phyloP scores from a whole-genome alignment of 1,140 invertebrate species.

The Drosophila sucinea region DNA sequence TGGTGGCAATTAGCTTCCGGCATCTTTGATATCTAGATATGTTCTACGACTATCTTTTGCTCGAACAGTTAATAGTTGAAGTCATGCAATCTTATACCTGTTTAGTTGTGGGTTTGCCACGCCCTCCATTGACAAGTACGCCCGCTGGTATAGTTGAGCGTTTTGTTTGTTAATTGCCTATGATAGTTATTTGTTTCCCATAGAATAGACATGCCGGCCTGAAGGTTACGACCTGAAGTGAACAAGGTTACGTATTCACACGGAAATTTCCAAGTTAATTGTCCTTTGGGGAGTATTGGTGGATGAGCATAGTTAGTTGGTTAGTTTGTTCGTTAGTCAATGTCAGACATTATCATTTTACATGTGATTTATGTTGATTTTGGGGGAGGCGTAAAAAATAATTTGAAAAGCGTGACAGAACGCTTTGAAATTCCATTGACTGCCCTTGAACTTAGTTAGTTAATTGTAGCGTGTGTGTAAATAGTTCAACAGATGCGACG shows the following conservation, averaged over 20 bases:
- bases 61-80: background rate
- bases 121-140: constrained; percentile 29
- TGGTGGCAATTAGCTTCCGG: background rate
- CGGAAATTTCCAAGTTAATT: constrained; percentile 48
- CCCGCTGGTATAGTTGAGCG: background rate
- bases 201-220: constrained; percentile 22
- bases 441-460: constrained; percentile 72
- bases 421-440: constrained; percentile 24
- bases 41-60: background rate
- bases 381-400: constrained; percentile 30
- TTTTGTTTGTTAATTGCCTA: constrained; percentile 48
- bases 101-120: background rate
- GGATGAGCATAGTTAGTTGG: background rate
- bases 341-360: constrained; percentile 23
- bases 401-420: constrained; percentile 56
- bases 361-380: constrained; percentile 31
- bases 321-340: background rate
- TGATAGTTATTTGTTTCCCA: constrained; percentile 36
- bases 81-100: constrained; percentile 2
- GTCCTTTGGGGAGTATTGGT: background rate
- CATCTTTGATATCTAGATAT: background rate
- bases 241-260: constrained; percentile 39
- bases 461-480: constrained; percentile 14
- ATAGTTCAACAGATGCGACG: constrained; percentile 33
- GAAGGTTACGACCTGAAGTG: constrained; percentile 27